Percentiles rank a stretch among this genome's conserved stretches.
Conservation (phyloP, 2,113 vertebrate genomes). For the Anolis sagrei region DNA sequence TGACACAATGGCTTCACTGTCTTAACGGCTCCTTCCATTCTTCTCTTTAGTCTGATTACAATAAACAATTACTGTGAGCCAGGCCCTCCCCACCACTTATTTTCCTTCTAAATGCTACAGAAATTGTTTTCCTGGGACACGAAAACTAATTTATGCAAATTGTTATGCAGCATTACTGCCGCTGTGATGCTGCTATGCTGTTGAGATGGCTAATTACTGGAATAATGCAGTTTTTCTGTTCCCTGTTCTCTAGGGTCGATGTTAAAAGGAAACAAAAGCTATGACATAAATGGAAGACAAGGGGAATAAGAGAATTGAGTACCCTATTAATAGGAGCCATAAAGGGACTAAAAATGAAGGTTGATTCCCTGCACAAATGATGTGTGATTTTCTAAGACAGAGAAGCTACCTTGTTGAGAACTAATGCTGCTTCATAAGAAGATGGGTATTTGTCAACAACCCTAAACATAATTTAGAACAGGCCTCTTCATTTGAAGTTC, state of each 20-base stretch:
- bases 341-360: slow-evolving; percentile 65
- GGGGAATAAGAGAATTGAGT: slow-evolving; percentile 45
- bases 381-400: slow-evolving; percentile 31
- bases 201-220: slow-evolving; percentile 65
- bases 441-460: neutral
- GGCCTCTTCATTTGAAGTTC: slow-evolving; percentile 25
- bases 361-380: slow-evolving; percentile 41
- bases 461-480: slow-evolving; percentile 41
- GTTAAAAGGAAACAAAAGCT: slow-evolving; percentile 67
- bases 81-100: slow-evolving; percentile 20
- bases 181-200: slow-evolving; percentile 25
- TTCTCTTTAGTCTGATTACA: slow-evolving; percentile 31
- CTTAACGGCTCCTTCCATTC: neutral
- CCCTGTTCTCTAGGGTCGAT: slow-evolving; percentile 53
- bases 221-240: slow-evolving; percentile 62
- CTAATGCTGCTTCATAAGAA: neutral
- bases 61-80: slow-evolving; percentile 14
- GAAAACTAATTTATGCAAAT: slow-evolving; percentile 68
- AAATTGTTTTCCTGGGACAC: slow-evolving; percentile 55
- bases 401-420: slow-evolving; percentile 33
- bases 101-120: slow-evolving; percentile 51
- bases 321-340: slow-evolving; percentile 53
- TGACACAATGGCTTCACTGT: neutral
- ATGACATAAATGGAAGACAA: slow-evolving; percentile 45
- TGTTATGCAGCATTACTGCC: slow-evolving; percentile 54